A percentile compares a stretch with the other conserved stretches of the same genome.
Evolutionary conservation across 2,888 invertebrate genomes (phyloP).

Genomic region (Patella pellucida): DNA sequence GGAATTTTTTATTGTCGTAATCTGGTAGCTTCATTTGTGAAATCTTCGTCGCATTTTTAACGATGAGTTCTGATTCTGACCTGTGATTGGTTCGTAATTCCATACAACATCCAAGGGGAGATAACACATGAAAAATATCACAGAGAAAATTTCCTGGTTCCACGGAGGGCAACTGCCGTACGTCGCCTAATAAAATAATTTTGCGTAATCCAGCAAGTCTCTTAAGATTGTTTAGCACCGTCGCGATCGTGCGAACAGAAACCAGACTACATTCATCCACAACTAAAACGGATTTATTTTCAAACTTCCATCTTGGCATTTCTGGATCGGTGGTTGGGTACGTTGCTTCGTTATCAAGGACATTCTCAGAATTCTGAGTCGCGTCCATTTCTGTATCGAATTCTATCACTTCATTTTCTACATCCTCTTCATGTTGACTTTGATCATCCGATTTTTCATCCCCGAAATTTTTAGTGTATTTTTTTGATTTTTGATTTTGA

Average conservation of each 20-base stretch:
- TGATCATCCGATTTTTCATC: not conserved
- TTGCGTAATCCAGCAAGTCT: slow-evolving; percentile 47
- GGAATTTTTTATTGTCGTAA: slow-evolving; percentile 37
- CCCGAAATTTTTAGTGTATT: not conserved
- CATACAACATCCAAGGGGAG: slow-evolving; percentile 42
- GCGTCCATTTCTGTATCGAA: not conserved
- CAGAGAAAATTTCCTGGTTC: slow-evolving; percentile 64
- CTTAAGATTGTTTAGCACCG: slow-evolving; percentile 50
- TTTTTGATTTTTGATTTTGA: not conserved
- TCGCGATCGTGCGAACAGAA: slow-evolving; percentile 55
- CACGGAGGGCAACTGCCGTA: slow-evolving; percentile 65
- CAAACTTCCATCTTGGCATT: slow-evolving; percentile 45
- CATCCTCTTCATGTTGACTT: not conserved
- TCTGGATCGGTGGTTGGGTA: slow-evolving; percentile 30
- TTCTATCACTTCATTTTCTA: not conserved
- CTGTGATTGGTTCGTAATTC: slow-evolving; percentile 61
- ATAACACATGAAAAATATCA: slow-evolving; percentile 35
- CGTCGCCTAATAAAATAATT: slow-evolving; percentile 62
- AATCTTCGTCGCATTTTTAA: slow-evolving; percentile 61
- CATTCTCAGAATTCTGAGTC: too few relatives aligned
- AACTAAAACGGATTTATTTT: slow-evolving; percentile 48
- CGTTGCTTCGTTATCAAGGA: not conserved
- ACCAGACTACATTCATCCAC: slow-evolving; percentile 67
- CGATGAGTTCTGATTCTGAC: slow-evolving; percentile 59
- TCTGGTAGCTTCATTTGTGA: slow-evolving; percentile 46